phyloP scores from a whole-genome alignment of 2,888 invertebrate genomes.

The Malachius bipustulatus region DNA sequence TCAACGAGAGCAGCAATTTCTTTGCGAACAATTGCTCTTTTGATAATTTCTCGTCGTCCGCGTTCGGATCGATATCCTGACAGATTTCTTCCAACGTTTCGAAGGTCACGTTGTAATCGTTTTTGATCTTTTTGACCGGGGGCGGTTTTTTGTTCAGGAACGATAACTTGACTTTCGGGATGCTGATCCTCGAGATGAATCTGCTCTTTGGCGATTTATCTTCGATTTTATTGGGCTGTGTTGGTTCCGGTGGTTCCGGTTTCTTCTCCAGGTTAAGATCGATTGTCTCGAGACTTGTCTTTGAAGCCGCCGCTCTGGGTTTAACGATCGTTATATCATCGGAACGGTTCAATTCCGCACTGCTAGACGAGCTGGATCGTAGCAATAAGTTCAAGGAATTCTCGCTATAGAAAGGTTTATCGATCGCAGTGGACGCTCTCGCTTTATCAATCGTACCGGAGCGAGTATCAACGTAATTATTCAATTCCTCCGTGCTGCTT shows the following conservation, averaged over 20 bases:
- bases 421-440: neutral
- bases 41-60: conserved; percentile 22
- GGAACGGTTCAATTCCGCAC: neutral
- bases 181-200: neutral
- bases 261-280: conserved; percentile 5
- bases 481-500: conserved; percentile 2
- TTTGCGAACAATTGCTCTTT: conserved; percentile 28
- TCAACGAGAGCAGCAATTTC: conserved; percentile 25
- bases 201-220: neutral
- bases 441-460: too few species aligned
- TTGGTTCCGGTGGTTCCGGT: conserved; percentile 2
- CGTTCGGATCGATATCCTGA: conserved; percentile 22
- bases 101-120: conserved; percentile 12
- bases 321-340: neutral
- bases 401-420: neutral
- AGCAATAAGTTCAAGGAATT: neutral
- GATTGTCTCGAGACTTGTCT: neutral
- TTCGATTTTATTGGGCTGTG: conserved; percentile 6
- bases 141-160: conserved; percentile 7
- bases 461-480: neutral
- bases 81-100: conserved; percentile 26
- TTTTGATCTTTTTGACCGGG: conserved; percentile 9
- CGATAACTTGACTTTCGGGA: neutral
- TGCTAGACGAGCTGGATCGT: neutral
- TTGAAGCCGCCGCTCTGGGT: neutral